Percentiles rank a stretch among this genome's conserved stretches.
Conservation (phyloP, 2,888 invertebrate genomes). For the Galerucella nymphaeae region DNA sequence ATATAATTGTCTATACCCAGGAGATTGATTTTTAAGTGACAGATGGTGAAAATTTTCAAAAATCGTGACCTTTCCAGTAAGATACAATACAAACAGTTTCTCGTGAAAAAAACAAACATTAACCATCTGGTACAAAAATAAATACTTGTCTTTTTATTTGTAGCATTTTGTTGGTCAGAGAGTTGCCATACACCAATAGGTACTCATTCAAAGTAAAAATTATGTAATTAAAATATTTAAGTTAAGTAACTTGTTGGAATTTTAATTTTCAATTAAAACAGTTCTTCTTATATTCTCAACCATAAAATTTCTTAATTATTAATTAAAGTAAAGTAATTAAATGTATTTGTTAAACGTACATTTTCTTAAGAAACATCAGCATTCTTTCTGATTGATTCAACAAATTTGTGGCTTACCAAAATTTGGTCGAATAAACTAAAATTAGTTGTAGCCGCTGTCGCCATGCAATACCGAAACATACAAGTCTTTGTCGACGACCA, state of each 20-base stretch:
- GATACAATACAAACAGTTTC: no score
- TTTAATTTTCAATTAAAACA: slow-evolving; percentile 14
- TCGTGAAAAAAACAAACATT: neutral
- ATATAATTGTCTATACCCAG: no score
- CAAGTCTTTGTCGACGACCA: no score
- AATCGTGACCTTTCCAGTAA: no score
- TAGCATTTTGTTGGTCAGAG: slow-evolving; percentile 6
- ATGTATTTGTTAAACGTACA: neutral
- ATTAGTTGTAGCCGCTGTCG: no score
- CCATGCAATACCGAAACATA: no score
- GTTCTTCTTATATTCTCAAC: slow-evolving; percentile 2
- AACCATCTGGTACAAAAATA: slow-evolving; percentile 3
- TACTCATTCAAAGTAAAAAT: slow-evolving; percentile 7
- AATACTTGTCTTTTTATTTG: slow-evolving; percentile 5
- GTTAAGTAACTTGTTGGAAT: slow-evolving; percentile 10
- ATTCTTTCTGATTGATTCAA: neutral
- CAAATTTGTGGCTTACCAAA: neutral
- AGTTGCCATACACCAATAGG: slow-evolving; percentile 5
- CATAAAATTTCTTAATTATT: slow-evolving; percentile 10
- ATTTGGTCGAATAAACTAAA: no score
- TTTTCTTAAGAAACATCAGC: neutral
- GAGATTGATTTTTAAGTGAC: no score
- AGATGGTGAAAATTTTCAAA: no score
- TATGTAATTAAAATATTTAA: slow-evolving; percentile 11
- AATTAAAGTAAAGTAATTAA: slow-evolving; percentile 8